phyloP scores from a whole-genome alignment of 2,113 vertebrate genomes.

The Tetraodon nigroviridis region DNA sequence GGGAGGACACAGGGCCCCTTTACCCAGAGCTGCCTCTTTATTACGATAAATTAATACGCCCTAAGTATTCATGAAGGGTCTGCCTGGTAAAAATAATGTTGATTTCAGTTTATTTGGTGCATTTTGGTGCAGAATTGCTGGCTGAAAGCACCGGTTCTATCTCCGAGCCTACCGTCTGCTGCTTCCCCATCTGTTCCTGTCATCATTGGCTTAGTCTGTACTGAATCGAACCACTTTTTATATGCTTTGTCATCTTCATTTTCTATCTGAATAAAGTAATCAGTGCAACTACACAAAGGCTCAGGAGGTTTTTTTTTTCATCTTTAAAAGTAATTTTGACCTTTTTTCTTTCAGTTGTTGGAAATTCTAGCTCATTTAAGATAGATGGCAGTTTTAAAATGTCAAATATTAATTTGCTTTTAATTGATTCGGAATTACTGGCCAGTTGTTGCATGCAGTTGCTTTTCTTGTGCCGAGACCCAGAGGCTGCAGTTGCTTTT shows the following conservation, averaged over 20 bases:
- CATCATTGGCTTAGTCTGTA: background rate
- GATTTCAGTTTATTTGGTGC: too few species aligned
- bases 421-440: constrained; percentile 57
- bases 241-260: constrained; percentile 43
- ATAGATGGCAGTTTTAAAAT: constrained; percentile 52
- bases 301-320: constrained; percentile 33
- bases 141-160: too few species aligned
- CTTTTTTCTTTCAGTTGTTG: constrained; percentile 58
- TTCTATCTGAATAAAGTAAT: constrained; percentile 55
- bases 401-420: constrained; percentile 40
- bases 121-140: too few species aligned
- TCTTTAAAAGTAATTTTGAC: constrained; percentile 45
- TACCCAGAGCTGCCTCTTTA: background rate
- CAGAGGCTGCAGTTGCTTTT: constrained; percentile 29
- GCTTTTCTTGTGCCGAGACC: constrained; percentile 2
- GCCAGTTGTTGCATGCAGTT: constrained; percentile 34
- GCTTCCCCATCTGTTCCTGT: too few species aligned
- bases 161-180: too few species aligned
- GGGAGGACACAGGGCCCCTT: constrained; percentile 5
- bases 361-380: constrained; percentile 52
- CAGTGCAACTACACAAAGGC: constrained; percentile 58
- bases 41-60: background rate
- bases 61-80: background rate
- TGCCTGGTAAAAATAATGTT: background rate
- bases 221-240: background rate